A percentile compares a stretch with the other conserved stretches of the same genome.
These are phyloP conservation scores for Catharus minimus DNA, from an alignment of 2,113 vertebrate genomes.

Conservation along the genomic window DNA sequence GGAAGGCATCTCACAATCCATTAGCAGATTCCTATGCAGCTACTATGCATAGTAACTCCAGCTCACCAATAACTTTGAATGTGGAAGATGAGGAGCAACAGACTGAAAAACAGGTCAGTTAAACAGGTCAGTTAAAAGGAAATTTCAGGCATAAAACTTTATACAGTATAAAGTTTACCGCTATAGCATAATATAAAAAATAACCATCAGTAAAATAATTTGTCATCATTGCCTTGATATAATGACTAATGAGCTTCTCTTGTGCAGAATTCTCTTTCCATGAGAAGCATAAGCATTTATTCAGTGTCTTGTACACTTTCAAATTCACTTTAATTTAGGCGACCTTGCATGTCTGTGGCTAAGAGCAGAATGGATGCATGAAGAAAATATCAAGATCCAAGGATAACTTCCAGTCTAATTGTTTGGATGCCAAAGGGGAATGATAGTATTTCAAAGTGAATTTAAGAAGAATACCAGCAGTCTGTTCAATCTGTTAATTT, in stretches of 20 bases:
- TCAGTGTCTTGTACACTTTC: not conserved
- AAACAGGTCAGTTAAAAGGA: constrained; percentile 69
- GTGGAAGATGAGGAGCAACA: constrained; percentile 67
- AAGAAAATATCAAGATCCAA: not conserved
- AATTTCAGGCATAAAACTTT: not conserved
- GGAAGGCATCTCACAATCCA: constrained; percentile 66
- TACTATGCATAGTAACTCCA: constrained; percentile 64
- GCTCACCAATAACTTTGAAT: constrained; percentile 60
- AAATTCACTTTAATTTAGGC: not conserved
- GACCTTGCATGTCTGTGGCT: not conserved
- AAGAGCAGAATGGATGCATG: not conserved
- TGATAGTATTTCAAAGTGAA: not conserved
- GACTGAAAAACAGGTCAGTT: constrained; percentile 70
- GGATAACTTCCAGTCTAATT: not conserved
- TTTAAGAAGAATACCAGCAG: not conserved
- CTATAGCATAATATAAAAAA: not conserved
- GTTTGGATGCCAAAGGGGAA: not conserved
- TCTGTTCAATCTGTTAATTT: not conserved
- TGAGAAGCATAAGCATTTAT: not conserved
- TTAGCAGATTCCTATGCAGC: constrained; percentile 65
- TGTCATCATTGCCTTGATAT: not conserved
- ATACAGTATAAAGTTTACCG: not conserved
- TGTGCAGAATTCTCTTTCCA: not conserved
- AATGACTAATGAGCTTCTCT: not conserved
- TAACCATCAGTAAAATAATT: not conserved